A percentile compares a stretch with the other conserved stretches of the same genome.
Evolutionary conservation across 2,888 invertebrate species (phyloP).

Genomic region (Stenodema calcarata): DNA sequence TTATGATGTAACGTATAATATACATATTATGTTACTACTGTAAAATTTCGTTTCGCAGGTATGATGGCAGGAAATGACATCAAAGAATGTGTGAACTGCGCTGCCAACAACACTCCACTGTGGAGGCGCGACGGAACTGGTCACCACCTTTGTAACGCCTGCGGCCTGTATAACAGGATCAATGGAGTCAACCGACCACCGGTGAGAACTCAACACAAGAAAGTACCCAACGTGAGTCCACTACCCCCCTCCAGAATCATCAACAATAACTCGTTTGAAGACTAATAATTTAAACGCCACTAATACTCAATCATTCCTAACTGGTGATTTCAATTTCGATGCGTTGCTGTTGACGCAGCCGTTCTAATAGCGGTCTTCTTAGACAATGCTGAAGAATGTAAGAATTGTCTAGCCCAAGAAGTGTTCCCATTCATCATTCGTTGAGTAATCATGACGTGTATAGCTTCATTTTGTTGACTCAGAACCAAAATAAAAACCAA

Average conservation of each 20-base stretch:
- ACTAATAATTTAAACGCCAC: neutral
- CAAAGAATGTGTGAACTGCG: conserved; percentile 76
- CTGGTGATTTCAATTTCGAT: too few species aligned
- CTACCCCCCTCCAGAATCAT: neutral
- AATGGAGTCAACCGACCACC: conserved; percentile 76
- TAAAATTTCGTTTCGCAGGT: conserved; percentile 18
- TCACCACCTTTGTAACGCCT: conserved; percentile 87
- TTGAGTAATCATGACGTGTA: too few species aligned
- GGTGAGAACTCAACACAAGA: conserved; percentile 57
- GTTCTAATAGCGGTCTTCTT: too few species aligned
- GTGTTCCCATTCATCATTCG: too few species aligned
- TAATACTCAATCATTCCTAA: neutral
- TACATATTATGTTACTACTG: neutral
- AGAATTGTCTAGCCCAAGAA: too few species aligned
- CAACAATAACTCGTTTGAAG: neutral
- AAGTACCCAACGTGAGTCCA: conserved; percentile 57
- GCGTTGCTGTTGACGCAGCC: too few species aligned
- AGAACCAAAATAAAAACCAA: too few species aligned
- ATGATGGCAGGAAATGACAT: conserved; percentile 63
- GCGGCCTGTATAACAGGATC: conserved; percentile 69
- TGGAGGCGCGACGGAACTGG: conserved; percentile 88
- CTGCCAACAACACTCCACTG: conserved; percentile 73
- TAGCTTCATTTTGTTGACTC: too few species aligned
- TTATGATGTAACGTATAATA: neutral
- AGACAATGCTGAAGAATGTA: too few species aligned